Percentiles rank a stretch among this genome's conserved stretches.
These are phyloP conservation scores for Stenurella melanura DNA, from an alignment of 2,888 invertebrate genomes.

Conservation along the genomic window DNA sequence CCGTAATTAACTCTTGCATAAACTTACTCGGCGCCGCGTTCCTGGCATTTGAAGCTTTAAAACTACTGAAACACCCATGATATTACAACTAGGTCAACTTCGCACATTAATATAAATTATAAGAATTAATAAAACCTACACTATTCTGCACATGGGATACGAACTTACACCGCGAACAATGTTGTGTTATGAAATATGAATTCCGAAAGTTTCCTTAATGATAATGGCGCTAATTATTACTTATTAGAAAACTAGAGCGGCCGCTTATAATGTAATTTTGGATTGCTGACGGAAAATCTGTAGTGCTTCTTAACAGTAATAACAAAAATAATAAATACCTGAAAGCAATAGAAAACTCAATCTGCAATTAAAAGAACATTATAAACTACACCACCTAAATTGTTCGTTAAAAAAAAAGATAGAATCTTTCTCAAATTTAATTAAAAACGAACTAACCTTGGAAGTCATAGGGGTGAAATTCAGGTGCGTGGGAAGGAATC, in stretches of 20 bases:
- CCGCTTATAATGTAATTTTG: constrained; percentile 11
- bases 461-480: no score
- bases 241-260: constrained; percentile 39
- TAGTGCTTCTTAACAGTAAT: not conserved
- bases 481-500: no score
- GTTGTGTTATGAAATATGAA: constrained; percentile 35
- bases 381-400: no score
- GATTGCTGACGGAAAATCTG: constrained; percentile 9
- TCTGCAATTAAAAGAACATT: no score
- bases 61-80: constrained; percentile 34
- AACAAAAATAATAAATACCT: no score
- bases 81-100: constrained; percentile 36
- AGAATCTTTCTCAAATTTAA: no score
- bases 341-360: no score
- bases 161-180: constrained; percentile 30
- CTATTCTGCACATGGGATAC: constrained; percentile 37
- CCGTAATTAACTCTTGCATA: constrained; percentile 42
- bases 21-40: constrained; percentile 27
- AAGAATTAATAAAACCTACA: constrained; percentile 43
- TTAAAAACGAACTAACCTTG: no score
- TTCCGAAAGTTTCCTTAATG: constrained; percentile 37
- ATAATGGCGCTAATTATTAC: constrained; percentile 39
- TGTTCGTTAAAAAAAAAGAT: no score
- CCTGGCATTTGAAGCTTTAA: constrained; percentile 20
- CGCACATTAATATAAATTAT: constrained; percentile 44